A percentile compares a stretch with the other conserved stretches of the same genome.
These are phyloP conservation scores for Xenopus petersii DNA, from an alignment of 2,797 vertebrate genomes.

Conservation along the genomic window DNA sequence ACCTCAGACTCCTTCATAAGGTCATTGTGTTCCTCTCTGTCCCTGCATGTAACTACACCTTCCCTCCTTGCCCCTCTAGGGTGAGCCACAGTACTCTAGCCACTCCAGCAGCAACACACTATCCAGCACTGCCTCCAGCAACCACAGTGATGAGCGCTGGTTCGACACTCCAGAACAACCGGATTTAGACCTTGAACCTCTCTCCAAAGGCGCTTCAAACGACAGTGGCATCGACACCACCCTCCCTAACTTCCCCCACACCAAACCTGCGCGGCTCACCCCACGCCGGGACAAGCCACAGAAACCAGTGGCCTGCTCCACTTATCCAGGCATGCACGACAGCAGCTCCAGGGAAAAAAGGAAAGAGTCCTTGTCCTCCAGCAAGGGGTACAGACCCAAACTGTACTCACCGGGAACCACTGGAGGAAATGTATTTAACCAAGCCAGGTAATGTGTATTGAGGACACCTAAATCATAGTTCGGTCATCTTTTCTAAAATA, in stretches of 20 bases:
- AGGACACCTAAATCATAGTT: not conserved
- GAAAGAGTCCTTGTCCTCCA: slow-evolving; percentile 67
- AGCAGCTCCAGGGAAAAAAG: slow-evolving; percentile 56
- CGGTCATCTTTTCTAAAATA: too few relatives aligned
- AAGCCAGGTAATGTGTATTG: slow-evolving; percentile 8
- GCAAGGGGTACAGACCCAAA: slow-evolving; percentile 76
- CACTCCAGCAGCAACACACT: slow-evolving; percentile 93
- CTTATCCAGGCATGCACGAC: slow-evolving; percentile 68
- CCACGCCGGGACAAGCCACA: slow-evolving; percentile 55
- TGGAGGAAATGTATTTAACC: not conserved
- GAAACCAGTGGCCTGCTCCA: slow-evolving; percentile 66
- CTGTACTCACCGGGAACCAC: slow-evolving; percentile 60
- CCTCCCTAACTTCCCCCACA: slow-evolving; percentile 59
- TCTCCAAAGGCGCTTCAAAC: slow-evolving; percentile 81
- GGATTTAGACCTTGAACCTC: slow-evolving; percentile 73
- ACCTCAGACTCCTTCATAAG: not conserved
- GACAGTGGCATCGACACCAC: slow-evolving; percentile 86
- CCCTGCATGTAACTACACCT: too few relatives aligned
- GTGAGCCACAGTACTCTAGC: slow-evolving; percentile 84
- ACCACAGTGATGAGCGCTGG: slow-evolving; percentile 90
- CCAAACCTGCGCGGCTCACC: slow-evolving; percentile 61
- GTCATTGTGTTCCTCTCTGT: not conserved
- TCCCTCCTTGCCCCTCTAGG: slow-evolving; percentile 58
- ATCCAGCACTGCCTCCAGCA: slow-evolving; percentile 89
- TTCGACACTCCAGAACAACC: slow-evolving; percentile 74